Conservation (phyloP, 1,140 invertebrate species). For the Chironomus tepperi region DNA sequence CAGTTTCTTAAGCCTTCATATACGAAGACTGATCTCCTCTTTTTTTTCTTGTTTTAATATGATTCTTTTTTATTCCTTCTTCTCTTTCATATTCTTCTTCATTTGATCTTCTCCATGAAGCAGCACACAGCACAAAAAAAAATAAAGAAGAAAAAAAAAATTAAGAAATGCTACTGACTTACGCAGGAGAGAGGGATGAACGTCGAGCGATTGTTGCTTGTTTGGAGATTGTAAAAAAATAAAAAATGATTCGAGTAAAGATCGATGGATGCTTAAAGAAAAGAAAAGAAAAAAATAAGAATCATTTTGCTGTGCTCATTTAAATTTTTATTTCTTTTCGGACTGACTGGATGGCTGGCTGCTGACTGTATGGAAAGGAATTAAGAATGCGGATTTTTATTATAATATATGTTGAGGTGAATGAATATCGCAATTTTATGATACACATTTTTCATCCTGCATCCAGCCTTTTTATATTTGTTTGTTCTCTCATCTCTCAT, state of each 20-base stretch:
- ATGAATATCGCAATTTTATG: not conserved
- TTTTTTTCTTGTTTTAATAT: not conserved
- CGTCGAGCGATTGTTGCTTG: not conserved
- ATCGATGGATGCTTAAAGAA: too few relatives aligned
- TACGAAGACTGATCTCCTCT: not conserved
- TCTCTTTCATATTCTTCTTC: not conserved
- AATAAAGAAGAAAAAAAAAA: not conserved
- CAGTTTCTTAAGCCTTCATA: not conserved
- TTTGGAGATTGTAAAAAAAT: not conserved
- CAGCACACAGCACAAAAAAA: not conserved
- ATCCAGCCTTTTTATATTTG: not conserved
- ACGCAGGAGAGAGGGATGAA: slow-evolving; percentile 3
- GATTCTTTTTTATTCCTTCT: not conserved
- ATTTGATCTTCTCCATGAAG: not conserved
- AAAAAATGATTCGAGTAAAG: not conserved
- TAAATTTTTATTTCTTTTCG: too few relatives aligned
- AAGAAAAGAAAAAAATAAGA: too few relatives aligned
- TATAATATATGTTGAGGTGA: not conserved
- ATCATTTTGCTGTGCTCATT: too few relatives aligned
- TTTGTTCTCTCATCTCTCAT: too few relatives aligned
- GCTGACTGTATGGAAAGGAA: too few relatives aligned
- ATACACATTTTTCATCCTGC: not conserved
- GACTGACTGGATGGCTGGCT: too few relatives aligned
- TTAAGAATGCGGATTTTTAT: too few relatives aligned
- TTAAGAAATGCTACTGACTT: not conserved